Evolutionary conservation across 2,888 invertebrate species (phyloP).

Genomic region (Lymantria monacha): DNA sequence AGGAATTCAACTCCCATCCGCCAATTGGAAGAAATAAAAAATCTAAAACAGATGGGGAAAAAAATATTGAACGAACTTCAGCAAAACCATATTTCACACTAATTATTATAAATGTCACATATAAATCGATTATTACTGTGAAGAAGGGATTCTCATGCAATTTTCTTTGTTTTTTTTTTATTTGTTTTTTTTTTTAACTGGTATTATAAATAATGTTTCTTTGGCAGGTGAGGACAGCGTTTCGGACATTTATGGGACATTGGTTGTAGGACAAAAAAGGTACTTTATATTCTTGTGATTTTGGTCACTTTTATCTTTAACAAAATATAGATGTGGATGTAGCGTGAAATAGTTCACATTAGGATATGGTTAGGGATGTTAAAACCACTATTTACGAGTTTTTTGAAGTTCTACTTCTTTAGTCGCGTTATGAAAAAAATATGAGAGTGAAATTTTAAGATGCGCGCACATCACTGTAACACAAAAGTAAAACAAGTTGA

Average conservation of each 20-base stretch:
- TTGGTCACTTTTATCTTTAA: slow-evolving; percentile 75
- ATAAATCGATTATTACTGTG: slow-evolving; percentile 71
- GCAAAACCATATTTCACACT: slow-evolving; percentile 69
- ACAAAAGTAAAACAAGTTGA: no score
- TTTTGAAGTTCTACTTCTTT: no score
- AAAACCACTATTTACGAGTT: background rate
- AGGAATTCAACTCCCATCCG: background rate
- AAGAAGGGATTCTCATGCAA: slow-evolving; percentile 29
- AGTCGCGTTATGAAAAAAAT: no score
- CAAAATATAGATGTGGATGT: slow-evolving; percentile 65
- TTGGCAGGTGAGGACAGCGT: slow-evolving; percentile 70
- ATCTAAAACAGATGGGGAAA: no score
- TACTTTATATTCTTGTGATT: slow-evolving; percentile 74
- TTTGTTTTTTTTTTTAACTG: background rate
- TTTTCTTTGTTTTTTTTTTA: slow-evolving; percentile 26
- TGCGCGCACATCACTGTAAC: no score
- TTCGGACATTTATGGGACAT: slow-evolving; percentile 23
- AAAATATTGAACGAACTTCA: no score
- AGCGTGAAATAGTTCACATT: slow-evolving; percentile 70
- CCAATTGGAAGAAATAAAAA: background rate
- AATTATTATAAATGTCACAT: slow-evolving; percentile 68
- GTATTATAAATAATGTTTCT: slow-evolving; percentile 66
- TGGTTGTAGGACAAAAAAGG: slow-evolving; percentile 54
- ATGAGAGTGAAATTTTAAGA: no score
- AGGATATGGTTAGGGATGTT: slow-evolving; percentile 15